These are phyloP conservation scores for Sphyrna mokarran DNA, from an alignment of 2,113 vertebrate species.

Conservation along the genomic window DNA sequence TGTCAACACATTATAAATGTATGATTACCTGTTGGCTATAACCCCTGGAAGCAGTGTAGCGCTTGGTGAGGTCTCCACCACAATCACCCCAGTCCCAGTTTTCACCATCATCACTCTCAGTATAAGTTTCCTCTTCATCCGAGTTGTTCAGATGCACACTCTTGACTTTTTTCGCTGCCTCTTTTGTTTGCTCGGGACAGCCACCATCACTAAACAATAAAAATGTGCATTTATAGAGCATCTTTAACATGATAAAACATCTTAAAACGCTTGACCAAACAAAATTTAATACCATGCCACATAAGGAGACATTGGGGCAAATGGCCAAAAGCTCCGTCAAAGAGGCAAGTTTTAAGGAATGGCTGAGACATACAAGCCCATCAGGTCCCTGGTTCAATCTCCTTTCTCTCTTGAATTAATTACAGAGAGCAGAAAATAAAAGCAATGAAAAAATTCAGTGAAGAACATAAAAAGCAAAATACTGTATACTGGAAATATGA, in stretches of 20 bases:
- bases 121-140: slow-evolving; percentile 43
- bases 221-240: background rate
- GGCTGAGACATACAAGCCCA: background rate
- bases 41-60: slow-evolving; percentile 49
- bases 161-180: slow-evolving; percentile 38
- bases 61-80: slow-evolving; percentile 55
- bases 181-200: slow-evolving; percentile 41
- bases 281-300: background rate
- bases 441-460: too few relatives aligned
- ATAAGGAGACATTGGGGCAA: background rate
- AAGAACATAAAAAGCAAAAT: too few relatives aligned
- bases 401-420: background rate
- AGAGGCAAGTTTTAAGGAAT: background rate
- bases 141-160: slow-evolving; percentile 43
- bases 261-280: background rate
- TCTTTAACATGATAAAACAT: background rate
- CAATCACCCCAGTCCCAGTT: slow-evolving; percentile 69
- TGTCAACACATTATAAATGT: too few relatives aligned
- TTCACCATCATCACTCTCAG: slow-evolving; percentile 47
- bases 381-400: background rate
- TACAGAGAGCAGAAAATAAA: background rate
- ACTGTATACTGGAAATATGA: too few relatives aligned
- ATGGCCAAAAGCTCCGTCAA: background rate
- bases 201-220: slow-evolving; percentile 8
- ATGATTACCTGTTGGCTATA: slow-evolving; percentile 69